Base-by-base conservation (phyloP, 2,797 vertebrate genomes). In the Champsocephalus gunnari region DNA sequence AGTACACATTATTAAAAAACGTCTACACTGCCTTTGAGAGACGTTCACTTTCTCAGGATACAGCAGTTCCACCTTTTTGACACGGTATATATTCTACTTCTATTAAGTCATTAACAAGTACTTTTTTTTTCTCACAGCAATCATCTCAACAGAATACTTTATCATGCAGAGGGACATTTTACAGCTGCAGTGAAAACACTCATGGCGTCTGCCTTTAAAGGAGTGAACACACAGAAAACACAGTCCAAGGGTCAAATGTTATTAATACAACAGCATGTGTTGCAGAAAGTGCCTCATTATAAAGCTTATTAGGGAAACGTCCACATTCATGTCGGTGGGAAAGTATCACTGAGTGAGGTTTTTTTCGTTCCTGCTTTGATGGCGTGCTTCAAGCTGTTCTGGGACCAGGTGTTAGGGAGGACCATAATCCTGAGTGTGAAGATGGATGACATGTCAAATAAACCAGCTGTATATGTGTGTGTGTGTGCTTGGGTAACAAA, bases 371-470 rank as follows among this genome's bases (percentile, higher is more conserved):
- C 53, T 34, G 68, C 62, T 80, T 75, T 84, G 61, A 82, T 69
- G 60, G 51, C 3, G n/a, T 65, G 66, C 57, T 78, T 80, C 84
- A 82, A 78, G 80, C 85, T 87, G 82, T 41, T 81, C 54, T 75
- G 84, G 75, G 80, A 87, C 75, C 88, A 89, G 85, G 83, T 87
- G 87, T 81, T 71, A 63, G 66, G 72, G 75, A 54, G 48, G 75
- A 75, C 81, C 82, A 65, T 80, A 77, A 80, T 77, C 79, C 75
- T 66, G 83, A 81, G 76, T 21, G 62, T 80, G 81, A 91, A 80
- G 90, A 90, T 76, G 78, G 87, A 90, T 77, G 84, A 82, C 64
- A 79, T 91, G 92, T 89, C 90, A 90, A 90, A 91, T 77, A 88
- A 81, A 89, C 77, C 77, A 87, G 73, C 75, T 87, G 80, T 45